Conservation (phyloP, 35 echinoderm and acorn worm genomes). For the Apostichopus californicus region DNA sequence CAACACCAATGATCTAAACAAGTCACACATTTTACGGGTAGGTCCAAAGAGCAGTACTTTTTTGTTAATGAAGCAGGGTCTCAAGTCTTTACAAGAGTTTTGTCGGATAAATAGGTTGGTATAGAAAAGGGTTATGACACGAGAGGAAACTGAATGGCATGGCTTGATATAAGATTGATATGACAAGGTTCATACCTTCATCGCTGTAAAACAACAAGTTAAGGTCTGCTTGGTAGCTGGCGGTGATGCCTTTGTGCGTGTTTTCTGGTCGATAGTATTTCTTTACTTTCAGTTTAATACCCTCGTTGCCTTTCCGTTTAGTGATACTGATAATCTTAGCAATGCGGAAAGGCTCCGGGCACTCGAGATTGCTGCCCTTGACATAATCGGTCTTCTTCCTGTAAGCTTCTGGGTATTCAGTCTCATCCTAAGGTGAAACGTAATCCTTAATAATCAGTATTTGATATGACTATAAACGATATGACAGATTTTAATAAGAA, state of each 20-base stretch:
- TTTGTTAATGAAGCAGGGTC: too few relatives aligned
- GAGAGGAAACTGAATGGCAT: not conserved
- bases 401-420: conserved; percentile 87
- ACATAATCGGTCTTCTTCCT: conserved; percentile 88
- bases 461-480: too few relatives aligned
- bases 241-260: conserved; percentile 87
- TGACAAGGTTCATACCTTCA: conserved; percentile 70
- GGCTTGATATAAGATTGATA: not conserved
- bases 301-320: conserved; percentile 69
- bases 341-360: conserved; percentile 92
- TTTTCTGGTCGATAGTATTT: conserved; percentile 96
- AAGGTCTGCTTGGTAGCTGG: conserved; percentile 87
- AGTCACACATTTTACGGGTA: too few relatives aligned
- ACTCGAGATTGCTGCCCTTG: conserved; percentile 91
- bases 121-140: not conserved
- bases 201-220: conserved; percentile 96
- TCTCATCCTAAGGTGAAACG: conserved; percentile 71
- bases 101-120: too few relatives aligned
- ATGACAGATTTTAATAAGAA: too few relatives aligned
- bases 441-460: too few relatives aligned
- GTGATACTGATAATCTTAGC: conserved; percentile 74
- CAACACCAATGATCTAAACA: not conserved
- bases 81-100: too few relatives aligned
- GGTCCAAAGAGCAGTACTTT: too few relatives aligned
- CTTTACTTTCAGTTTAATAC: conserved; percentile 70